Percentiles rank a stretch among this genome's conserved stretches.
Evolutionary conservation across 2,888 invertebrate species (phyloP).

Genomic region (Phragmatobia fuliginosa): DNA sequence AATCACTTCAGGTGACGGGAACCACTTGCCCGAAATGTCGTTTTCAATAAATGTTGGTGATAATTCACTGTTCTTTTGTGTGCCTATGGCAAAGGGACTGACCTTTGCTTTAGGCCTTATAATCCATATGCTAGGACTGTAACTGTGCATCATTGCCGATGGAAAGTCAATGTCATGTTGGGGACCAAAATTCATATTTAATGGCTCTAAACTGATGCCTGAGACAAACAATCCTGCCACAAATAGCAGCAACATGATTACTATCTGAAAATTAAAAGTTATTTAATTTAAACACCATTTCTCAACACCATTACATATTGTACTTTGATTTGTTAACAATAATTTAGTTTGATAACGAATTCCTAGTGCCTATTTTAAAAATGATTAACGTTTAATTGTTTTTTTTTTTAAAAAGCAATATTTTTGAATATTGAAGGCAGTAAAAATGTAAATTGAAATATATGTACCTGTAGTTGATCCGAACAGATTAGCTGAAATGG

Average conservation of each 20-base stretch:
- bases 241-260: background rate
- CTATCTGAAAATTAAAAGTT: background rate
- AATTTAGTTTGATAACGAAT: no score
- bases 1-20: background rate
- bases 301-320: no score
- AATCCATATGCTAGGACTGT: background rate
- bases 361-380: no score
- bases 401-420: no score
- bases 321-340: no score
- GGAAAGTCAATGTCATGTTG: background rate
- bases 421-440: no score
- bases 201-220: background rate
- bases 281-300: no score
- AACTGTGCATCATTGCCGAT: background rate
- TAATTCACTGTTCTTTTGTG: background rate
- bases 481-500: no score
- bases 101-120: background rate
- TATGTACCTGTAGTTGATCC: no score
- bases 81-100: background rate
- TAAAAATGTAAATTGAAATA: no score
- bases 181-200: background rate
- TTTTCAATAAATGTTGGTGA: background rate
- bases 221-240: background rate
- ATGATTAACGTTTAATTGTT: no score
- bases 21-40: background rate